These are phyloP conservation scores for Proteles cristata DNA, from an alignment of 2,113 vertebrate species.

Conservation along the genomic window DNA sequence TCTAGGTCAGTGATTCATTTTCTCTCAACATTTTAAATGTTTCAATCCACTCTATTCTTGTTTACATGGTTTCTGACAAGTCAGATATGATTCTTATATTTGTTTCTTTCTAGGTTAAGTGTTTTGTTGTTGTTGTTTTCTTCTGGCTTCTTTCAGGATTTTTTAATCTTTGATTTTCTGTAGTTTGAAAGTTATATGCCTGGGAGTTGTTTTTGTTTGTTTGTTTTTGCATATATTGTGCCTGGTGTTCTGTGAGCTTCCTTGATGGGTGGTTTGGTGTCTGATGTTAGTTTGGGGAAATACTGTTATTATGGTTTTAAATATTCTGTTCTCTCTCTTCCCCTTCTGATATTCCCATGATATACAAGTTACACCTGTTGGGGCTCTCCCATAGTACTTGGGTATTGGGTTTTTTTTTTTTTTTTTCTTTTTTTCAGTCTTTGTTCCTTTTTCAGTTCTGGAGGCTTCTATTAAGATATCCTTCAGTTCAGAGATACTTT, in stretches of 20 bases:
- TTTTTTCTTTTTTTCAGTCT: neutral
- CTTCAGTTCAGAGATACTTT: neutral
- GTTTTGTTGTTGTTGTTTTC: neutral
- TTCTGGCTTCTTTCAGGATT: neutral
- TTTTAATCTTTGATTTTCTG: neutral
- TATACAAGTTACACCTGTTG: neutral
- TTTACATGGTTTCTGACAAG: neutral
- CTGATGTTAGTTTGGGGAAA: neutral
- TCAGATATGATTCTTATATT: neutral
- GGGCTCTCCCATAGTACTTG: neutral
- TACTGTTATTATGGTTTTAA: neutral
- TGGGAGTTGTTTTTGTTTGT: neutral
- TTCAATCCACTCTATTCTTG: neutral
- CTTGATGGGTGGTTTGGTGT: neutral
- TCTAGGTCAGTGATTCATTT: neutral
- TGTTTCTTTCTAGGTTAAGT: neutral
- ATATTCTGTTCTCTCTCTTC: neutral
- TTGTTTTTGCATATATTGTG: neutral
- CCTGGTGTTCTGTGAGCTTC: neutral
- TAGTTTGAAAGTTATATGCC: neutral
- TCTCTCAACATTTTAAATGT: neutral
- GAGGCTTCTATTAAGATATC: neutral
- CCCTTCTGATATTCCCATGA: neutral
- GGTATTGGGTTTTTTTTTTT: neutral
- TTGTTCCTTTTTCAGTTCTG: neutral